Percentiles rank a stretch among this genome's conserved stretches.
phyloP scores from a whole-genome alignment of 2,888 invertebrate genomes.

The Drosophila melanocephala region DNA sequence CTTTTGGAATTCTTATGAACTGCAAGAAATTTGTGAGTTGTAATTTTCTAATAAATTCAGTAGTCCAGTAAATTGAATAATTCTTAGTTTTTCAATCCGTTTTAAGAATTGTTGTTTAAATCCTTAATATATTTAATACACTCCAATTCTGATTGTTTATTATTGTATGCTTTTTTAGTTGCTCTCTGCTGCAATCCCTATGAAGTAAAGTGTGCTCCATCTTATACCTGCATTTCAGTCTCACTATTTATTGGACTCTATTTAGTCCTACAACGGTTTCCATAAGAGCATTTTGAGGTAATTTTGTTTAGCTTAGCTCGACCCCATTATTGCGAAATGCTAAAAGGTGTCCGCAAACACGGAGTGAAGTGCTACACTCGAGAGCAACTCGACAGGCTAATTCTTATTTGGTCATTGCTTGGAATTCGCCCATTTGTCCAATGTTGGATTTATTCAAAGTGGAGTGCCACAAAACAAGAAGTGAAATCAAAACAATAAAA shows the following conservation, averaged over 20 bases:
- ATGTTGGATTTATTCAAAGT: constrained; percentile 11
- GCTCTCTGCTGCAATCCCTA: background rate
- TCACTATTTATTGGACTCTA: background rate
- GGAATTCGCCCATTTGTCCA: constrained; percentile 14
- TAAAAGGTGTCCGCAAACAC: background rate
- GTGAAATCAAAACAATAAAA: constrained; percentile 54
- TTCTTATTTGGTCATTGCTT: constrained; percentile 8
- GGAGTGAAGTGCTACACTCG: background rate
- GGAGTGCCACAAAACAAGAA: constrained; percentile 10
- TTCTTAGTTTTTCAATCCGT: background rate
- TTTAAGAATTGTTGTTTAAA: background rate
- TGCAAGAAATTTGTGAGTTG: background rate
- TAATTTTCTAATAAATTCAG: background rate
- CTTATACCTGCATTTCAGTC: background rate
- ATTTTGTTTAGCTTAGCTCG: constrained; percentile 46
- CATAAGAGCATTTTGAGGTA: constrained; percentile 58
- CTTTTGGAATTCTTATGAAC: background rate
- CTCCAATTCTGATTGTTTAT: background rate
- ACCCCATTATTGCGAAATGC: constrained; percentile 5
- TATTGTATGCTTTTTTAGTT: background rate
- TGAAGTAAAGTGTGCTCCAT: background rate
- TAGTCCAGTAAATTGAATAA: background rate
- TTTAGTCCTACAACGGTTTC: background rate
- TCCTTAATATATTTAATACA: background rate
- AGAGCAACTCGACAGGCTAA: background rate